Evolutionary conservation across 2,113 vertebrate species (phyloP).

Genomic region (Ia io): DNA sequence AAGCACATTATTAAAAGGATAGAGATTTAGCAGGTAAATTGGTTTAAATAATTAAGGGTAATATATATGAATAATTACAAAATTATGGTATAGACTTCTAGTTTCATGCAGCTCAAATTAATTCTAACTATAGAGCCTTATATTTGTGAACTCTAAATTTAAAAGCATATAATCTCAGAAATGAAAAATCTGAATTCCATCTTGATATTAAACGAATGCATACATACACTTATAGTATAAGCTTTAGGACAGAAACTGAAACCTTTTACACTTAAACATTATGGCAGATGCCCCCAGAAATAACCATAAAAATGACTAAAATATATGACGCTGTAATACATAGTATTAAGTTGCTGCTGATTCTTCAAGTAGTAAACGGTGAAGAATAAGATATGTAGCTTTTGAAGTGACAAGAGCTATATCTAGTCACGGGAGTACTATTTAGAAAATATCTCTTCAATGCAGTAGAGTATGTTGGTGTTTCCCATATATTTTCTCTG

Average conservation of each 20-base stretch:
- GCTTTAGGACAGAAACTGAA: conserved; percentile 20
- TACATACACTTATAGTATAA: background rate
- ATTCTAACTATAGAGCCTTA: background rate
- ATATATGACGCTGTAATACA: conserved; percentile 44
- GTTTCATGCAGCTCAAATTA: background rate
- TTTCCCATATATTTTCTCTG: conserved; percentile 38
- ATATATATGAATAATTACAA: conserved; percentile 20
- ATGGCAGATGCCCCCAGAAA: conserved; percentile 20
- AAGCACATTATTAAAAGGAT: conserved; percentile 27
- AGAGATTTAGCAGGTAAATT: conserved; percentile 8
- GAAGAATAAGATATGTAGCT: conserved; percentile 32
- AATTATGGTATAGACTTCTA: background rate
- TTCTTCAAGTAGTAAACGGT: conserved; percentile 46
- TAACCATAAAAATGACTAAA: conserved; percentile 32
- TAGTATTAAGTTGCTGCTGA: conserved; percentile 24
- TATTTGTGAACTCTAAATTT: conserved; percentile 17
- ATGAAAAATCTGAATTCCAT: conserved; percentile 43
- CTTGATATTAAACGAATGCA: background rate
- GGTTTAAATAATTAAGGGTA: conserved; percentile 36
- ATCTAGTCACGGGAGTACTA: conserved; percentile 21
- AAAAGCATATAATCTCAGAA: conserved; percentile 10
- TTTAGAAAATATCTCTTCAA: conserved; percentile 56
- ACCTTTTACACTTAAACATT: conserved; percentile 45
- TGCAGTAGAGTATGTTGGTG: background rate
- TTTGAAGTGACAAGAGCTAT: conserved; percentile 31